Conservation (phyloP, 2,888 invertebrate genomes). For the Trichopoda pennipes region DNA sequence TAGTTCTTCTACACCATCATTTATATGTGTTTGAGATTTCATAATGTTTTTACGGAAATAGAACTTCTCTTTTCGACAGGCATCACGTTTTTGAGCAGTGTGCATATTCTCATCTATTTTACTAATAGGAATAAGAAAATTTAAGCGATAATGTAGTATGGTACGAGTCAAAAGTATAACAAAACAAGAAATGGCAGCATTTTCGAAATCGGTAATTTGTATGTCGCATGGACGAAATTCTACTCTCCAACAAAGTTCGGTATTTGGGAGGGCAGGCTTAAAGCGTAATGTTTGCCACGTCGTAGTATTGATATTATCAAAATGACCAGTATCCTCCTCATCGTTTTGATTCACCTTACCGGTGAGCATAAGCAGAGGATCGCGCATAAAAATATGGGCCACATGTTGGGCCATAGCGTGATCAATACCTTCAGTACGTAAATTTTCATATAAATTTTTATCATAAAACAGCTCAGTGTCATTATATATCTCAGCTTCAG, state of each 20-base stretch:
- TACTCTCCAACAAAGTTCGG: slow-evolving; percentile 98
- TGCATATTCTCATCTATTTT: slow-evolving; percentile 99
- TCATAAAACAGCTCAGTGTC: slow-evolving; percentile 96
- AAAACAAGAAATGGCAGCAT: slow-evolving; percentile 99
- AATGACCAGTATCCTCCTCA: slow-evolving; percentile 96
- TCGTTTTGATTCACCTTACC: slow-evolving; percentile 98
- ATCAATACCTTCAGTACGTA: slow-evolving; percentile 94
- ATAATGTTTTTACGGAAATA: slow-evolving; percentile 94
- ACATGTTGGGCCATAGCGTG: slow-evolving; percentile 96
- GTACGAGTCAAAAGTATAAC: slow-evolving; percentile 97
- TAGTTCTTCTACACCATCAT: neutral
- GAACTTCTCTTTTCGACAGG: slow-evolving; percentile 91
- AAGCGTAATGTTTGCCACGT: slow-evolving; percentile 99
- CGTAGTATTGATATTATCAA: slow-evolving; percentile 99
- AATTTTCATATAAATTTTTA: slow-evolving; percentile 88
- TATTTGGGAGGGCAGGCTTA: slow-evolving; percentile 98
- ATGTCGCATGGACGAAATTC: slow-evolving; percentile 99
- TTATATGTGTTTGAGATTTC: slow-evolving; percentile 71
- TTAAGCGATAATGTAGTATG: slow-evolving; percentile 96
- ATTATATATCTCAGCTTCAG: slow-evolving; percentile 93
- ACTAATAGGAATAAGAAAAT: slow-evolving; percentile 98
- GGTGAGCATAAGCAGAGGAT: slow-evolving; percentile 95
- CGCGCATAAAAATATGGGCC: slow-evolving; percentile 98
- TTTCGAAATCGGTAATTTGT: slow-evolving; percentile 99
- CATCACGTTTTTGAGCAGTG: slow-evolving; percentile 94